These are phyloP conservation scores for Ibidorhyncha struthersii DNA, from an alignment of 2,113 vertebrate species.

Conservation along the genomic window DNA sequence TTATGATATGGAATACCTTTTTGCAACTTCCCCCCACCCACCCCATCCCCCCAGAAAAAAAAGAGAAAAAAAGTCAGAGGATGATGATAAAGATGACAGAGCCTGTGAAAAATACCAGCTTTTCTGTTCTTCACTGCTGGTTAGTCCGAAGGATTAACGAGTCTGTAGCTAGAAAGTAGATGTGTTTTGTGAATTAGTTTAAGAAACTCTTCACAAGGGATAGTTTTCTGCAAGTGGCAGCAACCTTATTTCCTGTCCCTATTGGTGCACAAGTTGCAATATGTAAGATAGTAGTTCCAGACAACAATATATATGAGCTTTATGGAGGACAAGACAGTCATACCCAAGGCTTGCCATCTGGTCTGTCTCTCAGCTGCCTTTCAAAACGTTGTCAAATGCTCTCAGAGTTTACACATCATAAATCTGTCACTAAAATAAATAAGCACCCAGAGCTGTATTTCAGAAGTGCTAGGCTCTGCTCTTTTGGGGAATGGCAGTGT, in stretches of 20 bases:
- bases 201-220: background rate
- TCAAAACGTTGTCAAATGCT: constrained; percentile 8
- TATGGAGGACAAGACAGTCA: background rate
- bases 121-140: background rate
- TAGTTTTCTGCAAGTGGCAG: background rate
- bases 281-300: background rate
- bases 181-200: background rate
- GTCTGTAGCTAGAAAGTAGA: background rate
- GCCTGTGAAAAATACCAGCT: background rate
- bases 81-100: background rate
- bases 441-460: background rate
- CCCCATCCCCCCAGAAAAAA: background rate
- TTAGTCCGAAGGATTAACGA: background rate
- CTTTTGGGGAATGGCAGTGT: background rate
- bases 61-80: background rate
- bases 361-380: background rate
- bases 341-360: background rate
- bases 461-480: background rate
- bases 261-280: background rate
- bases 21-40: background rate
- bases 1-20: background rate
- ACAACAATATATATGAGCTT: background rate
- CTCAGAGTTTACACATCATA: background rate
- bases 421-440: background rate
- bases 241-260: background rate